phyloP scores from a whole-genome alignment of 2,888 invertebrate genomes.

The Hyles lineata region DNA sequence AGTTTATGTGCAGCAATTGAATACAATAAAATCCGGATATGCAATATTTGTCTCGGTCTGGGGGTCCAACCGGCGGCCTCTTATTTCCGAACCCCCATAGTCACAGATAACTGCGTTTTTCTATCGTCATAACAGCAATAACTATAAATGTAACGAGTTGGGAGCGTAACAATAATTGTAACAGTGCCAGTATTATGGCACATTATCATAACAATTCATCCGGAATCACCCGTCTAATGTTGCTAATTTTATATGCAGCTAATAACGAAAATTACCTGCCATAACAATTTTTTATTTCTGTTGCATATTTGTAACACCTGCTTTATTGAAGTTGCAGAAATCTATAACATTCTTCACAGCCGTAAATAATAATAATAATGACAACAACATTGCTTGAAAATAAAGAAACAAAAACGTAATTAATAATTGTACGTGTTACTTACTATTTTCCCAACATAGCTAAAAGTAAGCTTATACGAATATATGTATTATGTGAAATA shows the following conservation, averaged over 20 bases:
- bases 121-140: slow-evolving; percentile 45
- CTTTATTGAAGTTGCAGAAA: background rate
- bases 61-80: background rate
- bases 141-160: slow-evolving; percentile 56
- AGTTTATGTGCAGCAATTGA: too few species aligned
- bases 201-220: slow-evolving; percentile 62
- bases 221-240: slow-evolving; percentile 43
- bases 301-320: background rate
- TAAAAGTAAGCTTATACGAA: too few species aligned
- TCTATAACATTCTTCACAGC: background rate
- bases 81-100: background rate
- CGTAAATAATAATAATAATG: background rate
- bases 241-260: slow-evolving; percentile 10
- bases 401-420: too few species aligned
- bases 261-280: background rate
- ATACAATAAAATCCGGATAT: too few species aligned
- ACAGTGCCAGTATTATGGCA: slow-evolving; percentile 42
- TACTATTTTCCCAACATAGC: too few species aligned
- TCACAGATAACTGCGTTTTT: background rate
- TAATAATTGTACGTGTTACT: too few species aligned
- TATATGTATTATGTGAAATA: too few species aligned
- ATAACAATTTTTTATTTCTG: slow-evolving; percentile 4
- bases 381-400: too few species aligned
- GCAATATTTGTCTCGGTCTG: too few species aligned
- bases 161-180: slow-evolving; percentile 51